Evolutionary conservation across 1,140 invertebrate species (phyloP), one percentile per base, ranked within the genome.

Genomic region (Drosophila burlai): DNA sequence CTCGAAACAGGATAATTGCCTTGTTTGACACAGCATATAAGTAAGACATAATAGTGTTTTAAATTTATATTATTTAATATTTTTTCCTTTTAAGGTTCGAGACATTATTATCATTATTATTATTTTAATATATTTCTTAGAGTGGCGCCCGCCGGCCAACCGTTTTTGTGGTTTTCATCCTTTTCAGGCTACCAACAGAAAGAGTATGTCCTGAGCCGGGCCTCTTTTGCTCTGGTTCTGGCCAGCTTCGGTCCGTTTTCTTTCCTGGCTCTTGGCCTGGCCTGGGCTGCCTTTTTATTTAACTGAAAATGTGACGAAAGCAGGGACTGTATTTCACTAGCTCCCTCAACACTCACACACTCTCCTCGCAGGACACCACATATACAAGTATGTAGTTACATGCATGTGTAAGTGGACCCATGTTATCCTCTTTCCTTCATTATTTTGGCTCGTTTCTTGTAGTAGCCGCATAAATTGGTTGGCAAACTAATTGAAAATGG

Each of bases 401-500:
- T 47, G 38, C 40, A 43, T 43, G 21, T 57, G 57, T 61, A 54
- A 69, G 57, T 47, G 57, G 66, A 43, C 38, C 42, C 69, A 73
- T 73, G 55, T 73, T 74, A 73, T 74, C 71, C 68, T 61, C 54
- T 74, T 74, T 74, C 68, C 46, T 74, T 74, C 71, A 74, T 74
- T 74, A 74, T 74, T 74, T 74, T 74, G 71, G 45, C 71, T 74
- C 68, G 71, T 74, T 73, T 74, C 71, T 74, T 74, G 68, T 73
- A 73, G 71, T 52, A 64, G 83, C 83, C 75, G 83, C 83, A 86
- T 86, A 86, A 86, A 86, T 86, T 86, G 83, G 83, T 80, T 73
- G 83, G 71, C 83, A 74, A 86, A 86, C 83, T 86, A 86, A 86
- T 86, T 86, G 83, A 86, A 86, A 86, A 86, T 86, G 83, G 75